These are phyloP conservation scores for Petrocephalus microphthalmus DNA, from an alignment of 2,113 vertebrate species.

Conservation along the genomic window DNA sequence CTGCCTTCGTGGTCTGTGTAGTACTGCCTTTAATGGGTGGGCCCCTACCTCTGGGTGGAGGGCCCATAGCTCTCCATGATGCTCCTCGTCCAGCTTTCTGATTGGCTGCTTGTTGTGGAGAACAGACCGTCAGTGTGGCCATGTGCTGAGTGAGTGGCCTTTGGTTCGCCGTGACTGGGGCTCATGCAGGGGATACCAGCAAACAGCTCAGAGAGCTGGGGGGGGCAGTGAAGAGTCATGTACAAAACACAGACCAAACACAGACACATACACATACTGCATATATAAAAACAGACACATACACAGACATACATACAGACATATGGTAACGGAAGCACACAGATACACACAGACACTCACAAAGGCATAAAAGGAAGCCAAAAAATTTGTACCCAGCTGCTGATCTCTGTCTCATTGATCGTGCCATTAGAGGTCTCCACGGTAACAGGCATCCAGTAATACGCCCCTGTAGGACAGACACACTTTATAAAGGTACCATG, in stretches of 20 bases:
- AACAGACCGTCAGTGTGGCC: background rate
- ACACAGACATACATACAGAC: background rate
- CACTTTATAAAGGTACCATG: background rate
- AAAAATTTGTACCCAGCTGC: slow-evolving; percentile 38
- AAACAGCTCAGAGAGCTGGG: slow-evolving; percentile 30
- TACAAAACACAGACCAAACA: background rate
- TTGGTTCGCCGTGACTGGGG: background rate
- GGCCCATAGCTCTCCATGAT: background rate
- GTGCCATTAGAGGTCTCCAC: background rate
- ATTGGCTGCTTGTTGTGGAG: background rate
- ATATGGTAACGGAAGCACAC: background rate
- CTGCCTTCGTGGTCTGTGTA: background rate
- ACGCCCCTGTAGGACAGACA: slow-evolving; percentile 40
- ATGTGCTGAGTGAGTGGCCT: background rate
- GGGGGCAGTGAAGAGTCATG: background rate
- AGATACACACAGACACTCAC: background rate
- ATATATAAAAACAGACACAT: background rate
- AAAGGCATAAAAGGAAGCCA: background rate
- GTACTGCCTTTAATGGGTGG: background rate
- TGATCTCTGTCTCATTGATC: slow-evolving; percentile 21
- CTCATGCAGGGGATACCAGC: background rate
- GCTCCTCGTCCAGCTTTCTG: background rate
- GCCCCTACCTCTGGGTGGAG: background rate
- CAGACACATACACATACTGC: background rate
- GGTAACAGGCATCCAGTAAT: slow-evolving; percentile 48